Evolutionary conservation across 2,888 invertebrate species (phyloP), one percentile per base, ranked within the genome.

Genomic region (Scaptomyza tumidula): DNA sequence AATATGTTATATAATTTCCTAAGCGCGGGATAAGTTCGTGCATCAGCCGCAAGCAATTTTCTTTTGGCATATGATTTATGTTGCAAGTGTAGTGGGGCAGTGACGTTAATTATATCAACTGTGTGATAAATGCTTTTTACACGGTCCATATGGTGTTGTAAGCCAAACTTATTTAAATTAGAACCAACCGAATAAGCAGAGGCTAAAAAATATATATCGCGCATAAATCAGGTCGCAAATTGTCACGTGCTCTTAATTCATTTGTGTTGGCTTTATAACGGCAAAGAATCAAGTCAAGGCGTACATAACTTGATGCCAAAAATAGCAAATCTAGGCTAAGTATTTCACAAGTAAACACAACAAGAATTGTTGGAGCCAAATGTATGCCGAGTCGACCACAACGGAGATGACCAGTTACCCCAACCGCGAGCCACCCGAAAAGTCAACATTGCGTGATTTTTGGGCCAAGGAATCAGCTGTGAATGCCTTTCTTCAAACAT

Each of bases 401-500:
- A 87, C 89, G 57, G 89, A 85, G 85, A 89, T 89, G 90, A 88
- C 88, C 72, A 82, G 81, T 52, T 84, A 80, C 54, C 86, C 88
- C 16, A 29, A 64, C 35, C 67, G 83, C 6, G 85, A 86, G 48
- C 73, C 81, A 3, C 73, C 88, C 29, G 87, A 88, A 58, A 88
- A 84, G 57, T 46, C 79, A 59, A 78, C 85, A 6, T 78, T 89
- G 59, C 90, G 91, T 63, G 90, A 90, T 80, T 89, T 87, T 54
- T 91, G 90, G 91, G 90, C 91, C 54, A 91, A 90, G 72, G 90
- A 91, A 46, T 85, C 90, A 43, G 90, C 90, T 24, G 77, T 91
- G 53, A 89, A 89, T 80, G 90, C 90, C 41, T 91, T 90, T 69
- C 75, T 90, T 13, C 90, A 90, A 59, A 80, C 88, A 49, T 79